These are phyloP conservation scores for Catostylus mosaicus DNA, from an alignment of 30 jellyfish, hydroid and myxozoan genomes.

Conservation along the genomic window DNA sequence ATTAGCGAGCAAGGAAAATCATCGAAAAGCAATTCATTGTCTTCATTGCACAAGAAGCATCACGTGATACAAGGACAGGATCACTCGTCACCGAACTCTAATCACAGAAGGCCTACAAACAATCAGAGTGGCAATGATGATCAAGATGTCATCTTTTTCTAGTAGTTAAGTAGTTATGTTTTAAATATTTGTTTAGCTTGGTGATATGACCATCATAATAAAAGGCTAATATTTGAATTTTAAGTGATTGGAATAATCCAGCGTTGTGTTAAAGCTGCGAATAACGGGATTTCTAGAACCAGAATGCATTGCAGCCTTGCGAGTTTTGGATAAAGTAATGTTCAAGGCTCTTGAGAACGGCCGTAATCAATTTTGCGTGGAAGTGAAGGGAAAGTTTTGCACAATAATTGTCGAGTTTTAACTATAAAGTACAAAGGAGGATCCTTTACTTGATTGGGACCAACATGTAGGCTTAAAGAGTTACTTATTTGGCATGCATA, in stretches of 20 bases:
- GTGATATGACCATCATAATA: neutral
- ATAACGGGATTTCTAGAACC: neutral
- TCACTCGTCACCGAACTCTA: constrained; percentile 8
- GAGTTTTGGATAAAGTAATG: neutral
- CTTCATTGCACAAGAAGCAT: constrained; percentile 46
- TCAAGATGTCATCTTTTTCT: constrained; percentile 65
- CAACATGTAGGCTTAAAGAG: too few relatives aligned
- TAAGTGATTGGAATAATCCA: constrained; percentile 12
- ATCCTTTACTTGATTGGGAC: neutral
- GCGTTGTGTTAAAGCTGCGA: constrained; percentile 9
- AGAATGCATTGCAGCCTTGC: neutral
- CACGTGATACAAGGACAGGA: constrained; percentile 40
- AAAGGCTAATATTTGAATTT: neutral
- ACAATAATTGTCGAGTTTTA: neutral
- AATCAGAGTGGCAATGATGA: constrained; percentile 32
- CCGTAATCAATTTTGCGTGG: too few relatives aligned
- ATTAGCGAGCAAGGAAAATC: constrained; percentile 26
- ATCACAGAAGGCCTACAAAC: constrained; percentile 17
- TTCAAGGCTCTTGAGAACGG: neutral
- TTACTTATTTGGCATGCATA: too few relatives aligned
- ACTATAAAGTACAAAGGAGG: neutral
- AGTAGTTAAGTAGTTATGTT: constrained; percentile 11
- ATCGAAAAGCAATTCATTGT: constrained; percentile 26
- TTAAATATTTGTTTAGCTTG: neutral
- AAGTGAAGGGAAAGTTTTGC: neutral